These are phyloP conservation scores for Myiozetetes cayanensis DNA, from an alignment of 2,113 vertebrate genomes.

Conservation along the genomic window DNA sequence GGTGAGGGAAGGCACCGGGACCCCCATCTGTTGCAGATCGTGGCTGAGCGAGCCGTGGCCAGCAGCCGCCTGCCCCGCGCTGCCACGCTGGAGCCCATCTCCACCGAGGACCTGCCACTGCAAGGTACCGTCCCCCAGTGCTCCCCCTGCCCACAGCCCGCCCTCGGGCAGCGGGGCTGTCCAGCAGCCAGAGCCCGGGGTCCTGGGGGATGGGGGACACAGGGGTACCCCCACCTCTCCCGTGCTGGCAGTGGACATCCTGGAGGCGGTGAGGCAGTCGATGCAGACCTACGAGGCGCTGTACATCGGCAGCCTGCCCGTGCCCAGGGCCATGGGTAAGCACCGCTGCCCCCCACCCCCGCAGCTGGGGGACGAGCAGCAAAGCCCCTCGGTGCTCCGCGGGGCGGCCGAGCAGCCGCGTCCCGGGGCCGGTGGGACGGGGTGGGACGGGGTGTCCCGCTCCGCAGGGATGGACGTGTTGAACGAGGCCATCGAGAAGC, in stretches of 20 bases:
- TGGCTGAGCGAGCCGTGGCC: constrained; percentile 79
- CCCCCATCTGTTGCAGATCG: constrained; percentile 71
- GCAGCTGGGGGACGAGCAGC: rapidly evolving
- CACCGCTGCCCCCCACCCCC: rapidly evolving
- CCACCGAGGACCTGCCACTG: constrained; percentile 80
- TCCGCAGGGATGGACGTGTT: constrained; percentile 90
- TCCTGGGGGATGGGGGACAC: neutral
- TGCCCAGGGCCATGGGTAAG: constrained; percentile 92
- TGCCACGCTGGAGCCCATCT: constrained; percentile 79
- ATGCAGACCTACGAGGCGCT: constrained; percentile 89
- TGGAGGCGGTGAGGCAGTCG: constrained; percentile 83
- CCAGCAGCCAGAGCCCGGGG: rapidly evolving
- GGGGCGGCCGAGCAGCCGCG: rapidly evolving
- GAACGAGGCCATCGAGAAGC: constrained; percentile 88
- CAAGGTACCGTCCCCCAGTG: constrained; percentile 75
- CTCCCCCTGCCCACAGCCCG: rapidly evolving
- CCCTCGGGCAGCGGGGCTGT: rapidly evolving
- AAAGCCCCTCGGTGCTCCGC: rapidly evolving
- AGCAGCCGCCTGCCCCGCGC: constrained; percentile 68
- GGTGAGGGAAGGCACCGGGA: neutral
- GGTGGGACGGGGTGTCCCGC: neutral
- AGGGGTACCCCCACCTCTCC: neutral
- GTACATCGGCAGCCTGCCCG: constrained; percentile 88
- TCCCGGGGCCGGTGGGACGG: neutral
- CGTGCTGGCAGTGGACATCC: constrained; percentile 80